Percentiles rank a stretch among this genome's conserved stretches.
Conservation (phyloP, 2,888 invertebrate species). For the Euplagia quadripunctaria region DNA sequence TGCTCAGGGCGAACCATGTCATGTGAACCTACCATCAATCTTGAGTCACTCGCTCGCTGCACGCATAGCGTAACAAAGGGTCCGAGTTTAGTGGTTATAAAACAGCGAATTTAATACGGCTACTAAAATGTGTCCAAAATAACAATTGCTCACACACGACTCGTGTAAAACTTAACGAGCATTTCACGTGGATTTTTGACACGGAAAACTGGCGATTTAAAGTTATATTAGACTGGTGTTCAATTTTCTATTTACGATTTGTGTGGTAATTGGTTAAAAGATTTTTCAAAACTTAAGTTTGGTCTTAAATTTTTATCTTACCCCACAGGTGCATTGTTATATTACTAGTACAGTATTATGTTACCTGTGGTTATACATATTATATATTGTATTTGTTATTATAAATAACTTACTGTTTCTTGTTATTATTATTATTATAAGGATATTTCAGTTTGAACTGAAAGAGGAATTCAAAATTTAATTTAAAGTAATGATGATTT, state of each 20-base stretch:
- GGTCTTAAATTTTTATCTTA: no score
- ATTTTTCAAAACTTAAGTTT: not conserved
- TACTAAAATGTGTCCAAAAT: slow-evolving; percentile 50
- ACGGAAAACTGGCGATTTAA: slow-evolving; percentile 45
- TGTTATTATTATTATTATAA: not conserved
- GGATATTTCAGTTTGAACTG: not conserved
- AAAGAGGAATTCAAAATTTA: not conserved
- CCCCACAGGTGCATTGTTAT: no score
- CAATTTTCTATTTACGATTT: slow-evolving; percentile 38
- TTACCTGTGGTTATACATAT: no score
- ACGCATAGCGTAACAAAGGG: slow-evolving; percentile 67
- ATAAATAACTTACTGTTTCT: not conserved
- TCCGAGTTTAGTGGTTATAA: slow-evolving; percentile 49
- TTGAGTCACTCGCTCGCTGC: slow-evolving; percentile 70
- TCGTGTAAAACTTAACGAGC: slow-evolving; percentile 46
- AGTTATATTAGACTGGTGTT: slow-evolving; percentile 30
- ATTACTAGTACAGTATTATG: no score
- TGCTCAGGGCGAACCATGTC: slow-evolving; percentile 79
- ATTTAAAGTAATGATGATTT: no score
- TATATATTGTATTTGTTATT: no score
- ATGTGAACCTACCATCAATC: slow-evolving; percentile 86
- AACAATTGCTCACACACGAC: slow-evolving; percentile 48
- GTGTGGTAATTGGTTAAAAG: slow-evolving; percentile 17
- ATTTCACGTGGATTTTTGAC: slow-evolving; percentile 44
- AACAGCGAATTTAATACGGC: slow-evolving; percentile 51